phyloP scores from a whole-genome alignment of 1,140 invertebrate genomes.

The Aricia agestis region DNA sequence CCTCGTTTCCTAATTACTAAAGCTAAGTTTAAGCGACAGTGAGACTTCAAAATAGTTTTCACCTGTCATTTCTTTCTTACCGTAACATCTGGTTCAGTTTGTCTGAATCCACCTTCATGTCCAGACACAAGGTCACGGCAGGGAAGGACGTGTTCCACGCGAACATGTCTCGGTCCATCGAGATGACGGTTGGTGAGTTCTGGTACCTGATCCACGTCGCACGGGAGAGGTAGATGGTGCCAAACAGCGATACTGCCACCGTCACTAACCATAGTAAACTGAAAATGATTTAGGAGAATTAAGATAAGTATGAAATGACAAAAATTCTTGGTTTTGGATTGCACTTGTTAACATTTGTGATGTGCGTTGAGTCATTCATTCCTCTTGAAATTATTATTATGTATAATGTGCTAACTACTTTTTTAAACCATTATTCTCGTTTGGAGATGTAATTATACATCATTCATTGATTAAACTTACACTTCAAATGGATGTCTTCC shows the following conservation, averaged over 20 bases:
- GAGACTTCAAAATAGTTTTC: too few species aligned
- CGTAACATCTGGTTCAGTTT: constrained; percentile 71
- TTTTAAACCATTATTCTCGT: too few species aligned
- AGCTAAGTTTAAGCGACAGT: too few species aligned
- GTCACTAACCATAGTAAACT: constrained; percentile 58
- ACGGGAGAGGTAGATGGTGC: constrained; percentile 71
- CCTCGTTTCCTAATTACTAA: too few species aligned
- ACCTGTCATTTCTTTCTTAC: constrained; percentile 45
- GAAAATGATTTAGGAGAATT: constrained; percentile 14
- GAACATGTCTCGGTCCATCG: constrained; percentile 83
- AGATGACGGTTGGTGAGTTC: constrained; percentile 82
- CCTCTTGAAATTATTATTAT: too few species aligned
- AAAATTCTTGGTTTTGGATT: not conserved
- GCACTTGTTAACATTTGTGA: not conserved
- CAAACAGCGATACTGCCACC: constrained; percentile 54
- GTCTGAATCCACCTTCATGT: constrained; percentile 68
- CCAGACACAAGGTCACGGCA: constrained; percentile 76
- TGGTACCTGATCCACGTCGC: constrained; percentile 81
- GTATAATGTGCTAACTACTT: too few species aligned
- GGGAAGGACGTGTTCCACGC: constrained; percentile 84
- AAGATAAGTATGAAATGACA: not conserved
- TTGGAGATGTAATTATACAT: too few species aligned
- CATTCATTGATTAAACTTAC: constrained; percentile 37
- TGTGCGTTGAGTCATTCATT: too few species aligned
- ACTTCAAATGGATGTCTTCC: constrained; percentile 64